Conservation (phyloP, 2,113 vertebrate genomes). For the Lepisosteus osseus region DNA sequence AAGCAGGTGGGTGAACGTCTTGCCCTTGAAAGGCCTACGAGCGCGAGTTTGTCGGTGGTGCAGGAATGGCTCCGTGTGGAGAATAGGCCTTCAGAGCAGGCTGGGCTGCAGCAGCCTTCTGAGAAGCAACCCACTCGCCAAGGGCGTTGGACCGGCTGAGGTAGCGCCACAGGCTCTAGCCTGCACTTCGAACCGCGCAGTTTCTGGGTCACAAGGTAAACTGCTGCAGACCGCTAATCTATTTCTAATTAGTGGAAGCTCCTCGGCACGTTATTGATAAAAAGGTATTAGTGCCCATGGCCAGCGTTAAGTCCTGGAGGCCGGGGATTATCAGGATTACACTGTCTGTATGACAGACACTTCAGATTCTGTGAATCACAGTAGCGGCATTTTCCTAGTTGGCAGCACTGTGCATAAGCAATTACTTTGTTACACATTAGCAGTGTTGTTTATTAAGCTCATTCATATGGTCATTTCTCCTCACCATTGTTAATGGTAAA, state of each 20-base stretch:
- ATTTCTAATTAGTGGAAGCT: neutral
- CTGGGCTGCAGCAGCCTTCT: too few species aligned
- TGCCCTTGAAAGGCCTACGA: too few species aligned
- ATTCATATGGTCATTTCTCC: too few species aligned
- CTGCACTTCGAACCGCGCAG: neutral
- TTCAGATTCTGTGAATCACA: neutral
- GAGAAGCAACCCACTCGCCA: neutral
- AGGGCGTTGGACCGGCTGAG: neutral
- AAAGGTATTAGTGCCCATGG: slow-evolving; percentile 7
- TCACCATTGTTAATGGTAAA: too few species aligned
- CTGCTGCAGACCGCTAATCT: neutral
- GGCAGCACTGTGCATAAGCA: too few species aligned
- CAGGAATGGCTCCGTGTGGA: too few species aligned
- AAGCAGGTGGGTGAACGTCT: too few species aligned
- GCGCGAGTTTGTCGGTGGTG: too few species aligned
- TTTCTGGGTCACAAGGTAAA: neutral
- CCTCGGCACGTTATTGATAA: neutral
- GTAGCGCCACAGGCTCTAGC: neutral
- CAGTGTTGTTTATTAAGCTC: too few species aligned
- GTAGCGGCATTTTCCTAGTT: too few species aligned
- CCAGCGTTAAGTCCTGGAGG: neutral
- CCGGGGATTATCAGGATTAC: slow-evolving; percentile 7
- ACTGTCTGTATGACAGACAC: neutral
- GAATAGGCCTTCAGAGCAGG: too few species aligned
- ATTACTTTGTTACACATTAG: too few species aligned